These are phyloP conservation scores for Pterobdella sp. DNA, from an alignment of 2,888 invertebrate species.

Conservation along the genomic window DNA sequence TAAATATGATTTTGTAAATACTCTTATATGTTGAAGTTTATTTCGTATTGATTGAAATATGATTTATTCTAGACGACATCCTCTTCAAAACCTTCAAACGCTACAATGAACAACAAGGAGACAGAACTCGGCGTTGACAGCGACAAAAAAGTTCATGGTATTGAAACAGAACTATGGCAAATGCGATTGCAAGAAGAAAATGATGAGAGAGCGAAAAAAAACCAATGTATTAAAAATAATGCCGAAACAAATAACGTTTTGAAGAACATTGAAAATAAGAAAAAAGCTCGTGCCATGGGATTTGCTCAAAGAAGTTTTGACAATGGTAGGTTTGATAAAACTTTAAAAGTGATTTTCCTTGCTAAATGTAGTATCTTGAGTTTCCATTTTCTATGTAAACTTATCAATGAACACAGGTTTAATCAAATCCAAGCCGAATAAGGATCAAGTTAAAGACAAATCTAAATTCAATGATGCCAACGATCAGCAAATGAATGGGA, in stretches of 20 bases:
- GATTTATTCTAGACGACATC: background rate
- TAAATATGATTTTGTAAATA: too few relatives aligned
- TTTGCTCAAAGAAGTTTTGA: background rate
- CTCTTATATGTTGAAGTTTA: background rate
- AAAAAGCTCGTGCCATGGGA: background rate
- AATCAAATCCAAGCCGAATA: too few relatives aligned
- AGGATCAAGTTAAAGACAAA: too few relatives aligned
- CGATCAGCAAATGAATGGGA: background rate
- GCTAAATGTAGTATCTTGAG: background rate
- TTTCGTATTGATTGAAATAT: background rate
- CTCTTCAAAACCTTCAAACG: background rate
- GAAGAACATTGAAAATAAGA: background rate
- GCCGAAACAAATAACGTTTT: background rate
- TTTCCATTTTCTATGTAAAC: background rate
- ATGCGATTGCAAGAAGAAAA: background rate
- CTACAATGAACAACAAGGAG: background rate
- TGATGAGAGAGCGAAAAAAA: background rate
- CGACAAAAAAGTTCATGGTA: background rate
- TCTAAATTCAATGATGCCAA: background rate
- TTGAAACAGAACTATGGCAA: constrained; percentile 2
- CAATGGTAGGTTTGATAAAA: background rate
- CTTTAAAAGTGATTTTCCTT: background rate
- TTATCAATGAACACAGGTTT: too few relatives aligned
- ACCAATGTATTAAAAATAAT: background rate
- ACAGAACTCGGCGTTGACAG: background rate